These are phyloP conservation scores for Hirtodrosophila trivittata DNA, from an alignment of 2,888 invertebrate species.

Conservation along the genomic window DNA sequence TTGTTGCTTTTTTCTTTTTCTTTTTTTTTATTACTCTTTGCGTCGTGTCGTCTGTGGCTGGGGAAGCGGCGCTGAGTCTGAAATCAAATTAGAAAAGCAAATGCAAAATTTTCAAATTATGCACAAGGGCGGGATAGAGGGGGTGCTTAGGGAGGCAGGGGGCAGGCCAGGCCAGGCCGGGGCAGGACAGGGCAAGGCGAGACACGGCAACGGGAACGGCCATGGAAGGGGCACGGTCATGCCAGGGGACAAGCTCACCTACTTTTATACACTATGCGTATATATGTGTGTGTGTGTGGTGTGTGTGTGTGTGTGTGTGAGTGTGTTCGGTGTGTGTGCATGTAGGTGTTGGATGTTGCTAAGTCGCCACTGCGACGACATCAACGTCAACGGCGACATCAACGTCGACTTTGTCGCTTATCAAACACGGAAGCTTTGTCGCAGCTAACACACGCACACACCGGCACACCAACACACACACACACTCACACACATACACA, in stretches of 20 bases:
- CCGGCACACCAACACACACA: slow-evolving; percentile 8
- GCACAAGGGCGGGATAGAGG: slow-evolving; percentile 22
- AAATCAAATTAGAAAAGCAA: slow-evolving; percentile 71
- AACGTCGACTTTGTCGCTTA: slow-evolving; percentile 51
- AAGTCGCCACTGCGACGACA: slow-evolving; percentile 40
- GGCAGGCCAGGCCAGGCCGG: too few species aligned
- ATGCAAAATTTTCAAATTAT: slow-evolving; percentile 63
- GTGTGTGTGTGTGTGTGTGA: neutral
- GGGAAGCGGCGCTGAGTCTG: slow-evolving; percentile 16
- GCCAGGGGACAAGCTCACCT: slow-evolving; percentile 17
- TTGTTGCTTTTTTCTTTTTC: neutral
- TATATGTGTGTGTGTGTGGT: neutral
- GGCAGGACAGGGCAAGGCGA: neutral
- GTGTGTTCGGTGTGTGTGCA: neutral
- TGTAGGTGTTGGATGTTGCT: slow-evolving; percentile 47
- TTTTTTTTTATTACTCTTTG: too few species aligned
- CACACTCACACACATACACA: slow-evolving; percentile 7
- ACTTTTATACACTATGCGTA: slow-evolving; percentile 3
- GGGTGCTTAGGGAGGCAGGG: too few species aligned
- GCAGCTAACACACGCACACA: slow-evolving; percentile 48
- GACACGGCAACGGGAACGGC: neutral
- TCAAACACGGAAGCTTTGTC: slow-evolving; percentile 72
- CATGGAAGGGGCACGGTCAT: slow-evolving; percentile 3
- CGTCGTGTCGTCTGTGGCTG: neutral
- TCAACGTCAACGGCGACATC: slow-evolving; percentile 16